Base-by-base conservation (phyloP, 2,113 vertebrate species). In the Nerophis ophidion region DNA sequence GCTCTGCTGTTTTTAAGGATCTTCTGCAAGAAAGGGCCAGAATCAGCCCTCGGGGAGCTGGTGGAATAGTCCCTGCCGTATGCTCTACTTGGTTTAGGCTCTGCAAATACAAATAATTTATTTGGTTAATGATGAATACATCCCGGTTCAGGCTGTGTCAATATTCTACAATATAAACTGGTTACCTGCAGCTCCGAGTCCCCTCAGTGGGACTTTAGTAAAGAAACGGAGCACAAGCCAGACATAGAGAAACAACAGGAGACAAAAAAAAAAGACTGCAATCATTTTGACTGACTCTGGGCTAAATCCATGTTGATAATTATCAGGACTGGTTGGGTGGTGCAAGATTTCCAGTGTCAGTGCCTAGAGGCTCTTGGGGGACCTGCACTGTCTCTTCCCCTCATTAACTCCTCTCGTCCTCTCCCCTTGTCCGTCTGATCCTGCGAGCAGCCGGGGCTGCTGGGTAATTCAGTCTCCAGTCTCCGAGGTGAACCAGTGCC, bases 401-500 rank as follows among this genome's bases (percentile, higher is more conserved):
- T 91, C 90, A 91, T 91, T 91, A 91, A 90, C 88, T 90, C 80
- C 72, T 75, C 75, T 84, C 77, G 84, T 88, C 83, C 82, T 86
- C 74, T 88, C 85, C 82, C 87, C 86, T 90, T 90, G 90, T 89
- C 88, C 76, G 75, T 74, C 75, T 86, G 82, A 87, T 88, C 88
- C 86, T 70, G 74, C 68, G 64, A 87, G 84, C 76, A 67, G 76
- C 77, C 45, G 50, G 77, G 86, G 87, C 85, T 88, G 82, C 81
- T 88, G 87, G 87, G 85, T 89, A 91, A 90, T 91, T 91, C 88
- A 83, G 86, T 89, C 84, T 82, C 61, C 78, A 69, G 77, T 87
- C 86, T 87, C 84, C 48, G 86, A 90, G 89, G 89, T 91, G 87
- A 89, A 89, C 87, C 82, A 72, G 67, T 7, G 89, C 90, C 83